Evolutionary conservation across 2,113 vertebrate genomes (phyloP), one percentile per base, ranked within the genome.

Genomic region (Mormyrus iriodes): DNA sequence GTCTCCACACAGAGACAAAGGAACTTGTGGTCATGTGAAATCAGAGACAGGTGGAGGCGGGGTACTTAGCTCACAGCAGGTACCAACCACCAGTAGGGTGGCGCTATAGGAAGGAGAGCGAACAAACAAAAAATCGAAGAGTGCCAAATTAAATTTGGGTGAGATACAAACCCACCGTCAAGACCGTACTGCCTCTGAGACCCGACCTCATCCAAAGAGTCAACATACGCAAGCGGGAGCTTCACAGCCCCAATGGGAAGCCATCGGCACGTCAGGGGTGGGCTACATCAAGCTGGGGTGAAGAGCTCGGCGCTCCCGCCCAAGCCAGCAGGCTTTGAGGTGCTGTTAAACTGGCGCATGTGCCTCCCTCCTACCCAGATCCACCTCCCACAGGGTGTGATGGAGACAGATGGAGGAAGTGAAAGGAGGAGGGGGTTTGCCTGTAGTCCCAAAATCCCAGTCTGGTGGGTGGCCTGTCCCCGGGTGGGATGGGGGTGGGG

Each of bases 261-360:
- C 44, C n/a, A 21, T 42, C 21, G 24, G 55, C 55, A 24, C 8
- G 5, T 58, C 9, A 21, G 10, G 6, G 48, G 46, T 3, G 48
- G n/a, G 6, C n/a, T 53, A 6, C 0, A 1, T 13, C 24, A 31
- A 76, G 53, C 88, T 90, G 89, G 88, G 61, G 61, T 27, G n/a
- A 27, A 27, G 9, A 65, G 1, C 61, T 27, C 7, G 4, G 55
- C 8, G 55, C 21, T 58, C 24, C 61, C 88, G 15, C 61, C 61
- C 15, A 31, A 31, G 17, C 39, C 82, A n/a, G 8, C 0, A 44
- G 0, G 17, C 12, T 89, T 85, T 17, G 82, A 9, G 82, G 76
- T 53, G 88, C 73, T 24, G 52, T 90, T 91, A 90, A 90, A 88
- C 76, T 73, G 83, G 51, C 89, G 91, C 90, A 90, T 91, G 90